Conservation (phyloP, 2,888 invertebrate species). For the Tipula helvola region DNA sequence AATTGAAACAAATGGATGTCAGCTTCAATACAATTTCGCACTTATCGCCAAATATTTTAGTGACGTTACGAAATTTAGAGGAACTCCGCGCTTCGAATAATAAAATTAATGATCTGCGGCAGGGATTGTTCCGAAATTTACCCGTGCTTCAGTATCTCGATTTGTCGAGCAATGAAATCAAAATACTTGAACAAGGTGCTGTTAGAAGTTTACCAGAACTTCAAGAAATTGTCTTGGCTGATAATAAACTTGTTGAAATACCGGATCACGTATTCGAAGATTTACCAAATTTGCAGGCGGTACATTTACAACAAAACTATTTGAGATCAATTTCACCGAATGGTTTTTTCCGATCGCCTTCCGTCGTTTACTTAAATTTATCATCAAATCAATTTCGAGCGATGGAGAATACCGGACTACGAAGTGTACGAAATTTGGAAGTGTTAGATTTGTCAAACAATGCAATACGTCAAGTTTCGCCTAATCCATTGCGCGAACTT, state of each 20-base stretch:
- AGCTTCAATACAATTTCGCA: constrained; percentile 63
- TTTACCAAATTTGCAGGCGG: constrained; percentile 46
- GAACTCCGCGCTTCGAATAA: constrained; percentile 65
- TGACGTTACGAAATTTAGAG: constrained; percentile 52
- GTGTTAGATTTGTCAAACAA: constrained; percentile 77
- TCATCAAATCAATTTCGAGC: constrained; percentile 67
- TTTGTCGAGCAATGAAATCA: constrained; percentile 69
- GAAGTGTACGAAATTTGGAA: constrained; percentile 63
- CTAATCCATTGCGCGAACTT: constrained; percentile 55
- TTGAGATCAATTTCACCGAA: constrained; percentile 56
- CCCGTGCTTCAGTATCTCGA: constrained; percentile 59
- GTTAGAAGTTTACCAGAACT: constrained; percentile 56
- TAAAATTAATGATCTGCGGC: constrained; percentile 53
- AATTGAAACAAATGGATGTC: constrained; percentile 59
- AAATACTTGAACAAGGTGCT: constrained; percentile 58
- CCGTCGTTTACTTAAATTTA: constrained; percentile 68
- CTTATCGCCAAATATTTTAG: constrained; percentile 55
- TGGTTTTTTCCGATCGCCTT: constrained; percentile 66
- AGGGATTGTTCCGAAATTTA: constrained; percentile 59
- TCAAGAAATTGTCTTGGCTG: constrained; percentile 53
- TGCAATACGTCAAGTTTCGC: constrained; percentile 54
- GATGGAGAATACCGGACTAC: constrained; percentile 62
- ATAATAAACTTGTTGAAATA: constrained; percentile 60
- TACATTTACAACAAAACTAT: constrained; percentile 71
- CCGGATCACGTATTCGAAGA: constrained; percentile 66